Evolutionary conservation across 2,113 vertebrate genomes (phyloP).

Genomic region (Terrapene triunguis): DNA sequence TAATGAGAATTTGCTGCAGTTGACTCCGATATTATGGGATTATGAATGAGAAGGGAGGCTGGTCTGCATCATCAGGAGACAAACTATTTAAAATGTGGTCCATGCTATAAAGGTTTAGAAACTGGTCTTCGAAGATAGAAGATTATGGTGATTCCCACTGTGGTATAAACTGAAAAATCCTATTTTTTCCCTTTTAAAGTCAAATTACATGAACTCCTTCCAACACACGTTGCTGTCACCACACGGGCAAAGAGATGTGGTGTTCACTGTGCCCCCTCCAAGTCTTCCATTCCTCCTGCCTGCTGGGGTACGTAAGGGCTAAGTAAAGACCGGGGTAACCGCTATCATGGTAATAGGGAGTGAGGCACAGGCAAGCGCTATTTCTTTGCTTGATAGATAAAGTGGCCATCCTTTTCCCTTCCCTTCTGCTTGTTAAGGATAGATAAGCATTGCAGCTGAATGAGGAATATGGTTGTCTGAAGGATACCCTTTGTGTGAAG

Average conservation of each 20-base stretch:
- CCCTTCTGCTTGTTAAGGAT: too few species aligned
- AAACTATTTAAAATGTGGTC: neutral
- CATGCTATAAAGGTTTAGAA: neutral
- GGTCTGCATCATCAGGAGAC: neutral
- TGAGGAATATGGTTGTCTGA: too few species aligned
- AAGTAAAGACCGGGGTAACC: too few species aligned
- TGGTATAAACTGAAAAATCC: neutral
- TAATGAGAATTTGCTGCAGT: neutral
- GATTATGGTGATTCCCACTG: neutral
- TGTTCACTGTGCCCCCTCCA: neutral
- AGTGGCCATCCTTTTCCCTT: too few species aligned
- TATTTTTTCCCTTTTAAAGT: neutral
- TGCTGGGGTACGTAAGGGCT: too few species aligned
- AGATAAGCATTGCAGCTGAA: too few species aligned
- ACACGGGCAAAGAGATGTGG: neutral
- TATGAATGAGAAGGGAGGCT: neutral
- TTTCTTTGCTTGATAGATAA: too few species aligned
- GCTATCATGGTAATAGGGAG: too few species aligned
- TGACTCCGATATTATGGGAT: neutral
- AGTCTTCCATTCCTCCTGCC: neutral
- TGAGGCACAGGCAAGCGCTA: too few species aligned
- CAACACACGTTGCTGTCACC: slow-evolving; percentile 59
- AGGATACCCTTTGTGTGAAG: too few species aligned
- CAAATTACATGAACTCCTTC: neutral
- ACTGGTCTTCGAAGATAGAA: neutral